Evolutionary conservation across 2,888 invertebrate species (phyloP).

Genomic region (Trichogramma dendrolimi): DNA sequence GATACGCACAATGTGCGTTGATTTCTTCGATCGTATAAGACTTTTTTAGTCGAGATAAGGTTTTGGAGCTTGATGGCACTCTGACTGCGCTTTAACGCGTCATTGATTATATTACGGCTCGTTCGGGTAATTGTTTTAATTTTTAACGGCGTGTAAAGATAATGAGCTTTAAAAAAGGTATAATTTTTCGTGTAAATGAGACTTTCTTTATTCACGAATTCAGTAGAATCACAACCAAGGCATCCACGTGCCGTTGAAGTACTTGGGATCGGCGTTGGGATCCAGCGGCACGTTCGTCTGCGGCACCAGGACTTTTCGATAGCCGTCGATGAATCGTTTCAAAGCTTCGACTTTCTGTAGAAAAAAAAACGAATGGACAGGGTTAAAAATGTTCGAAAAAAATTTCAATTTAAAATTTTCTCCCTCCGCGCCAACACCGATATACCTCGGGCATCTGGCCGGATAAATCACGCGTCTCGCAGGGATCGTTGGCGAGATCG

Average conservation of each 20-base stretch:
- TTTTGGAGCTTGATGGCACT: too few species aligned
- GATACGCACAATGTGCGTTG: too few species aligned
- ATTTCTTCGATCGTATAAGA: too few species aligned
- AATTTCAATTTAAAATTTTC: neutral
- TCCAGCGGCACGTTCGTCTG: constrained; percentile 33
- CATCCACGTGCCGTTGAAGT: constrained; percentile 42
- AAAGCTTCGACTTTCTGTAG: constrained; percentile 36
- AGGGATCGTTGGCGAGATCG: constrained; percentile 42
- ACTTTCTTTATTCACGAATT: too few species aligned
- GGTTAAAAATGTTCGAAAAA: neutral
- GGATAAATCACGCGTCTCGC: constrained; percentile 43
- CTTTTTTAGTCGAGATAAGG: too few species aligned
- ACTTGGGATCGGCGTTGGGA: constrained; percentile 33
- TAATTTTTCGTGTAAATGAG: too few species aligned
- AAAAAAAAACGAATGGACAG: neutral
- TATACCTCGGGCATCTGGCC: constrained; percentile 35
- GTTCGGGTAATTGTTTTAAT: too few species aligned
- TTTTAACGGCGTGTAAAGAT: too few species aligned
- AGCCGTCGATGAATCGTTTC: constrained; percentile 31
- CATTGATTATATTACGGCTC: too few species aligned
- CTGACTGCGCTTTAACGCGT: too few species aligned
- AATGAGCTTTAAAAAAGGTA: too few species aligned
- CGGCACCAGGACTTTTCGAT: constrained; percentile 30
- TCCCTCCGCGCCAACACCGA: too few species aligned
- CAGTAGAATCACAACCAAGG: constrained; percentile 36